Conservation (phyloP, 2,113 vertebrate genomes). For the Triplophysa rosa region DNA sequence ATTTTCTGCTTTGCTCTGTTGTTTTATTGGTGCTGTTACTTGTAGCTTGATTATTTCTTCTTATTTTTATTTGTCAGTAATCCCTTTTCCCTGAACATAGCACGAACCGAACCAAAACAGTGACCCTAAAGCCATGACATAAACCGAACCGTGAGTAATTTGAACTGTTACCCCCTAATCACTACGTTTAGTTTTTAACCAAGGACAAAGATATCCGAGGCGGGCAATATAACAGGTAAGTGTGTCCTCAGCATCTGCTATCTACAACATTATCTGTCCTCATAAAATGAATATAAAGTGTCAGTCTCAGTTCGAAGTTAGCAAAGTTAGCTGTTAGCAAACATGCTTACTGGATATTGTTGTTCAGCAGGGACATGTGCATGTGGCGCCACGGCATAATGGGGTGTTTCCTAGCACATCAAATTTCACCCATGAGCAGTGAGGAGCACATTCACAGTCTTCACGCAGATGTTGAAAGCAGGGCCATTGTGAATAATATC, state of each 20-base stretch:
- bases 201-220: background rate
- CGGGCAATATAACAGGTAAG: background rate
- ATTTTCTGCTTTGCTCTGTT: no score
- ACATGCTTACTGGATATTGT: background rate
- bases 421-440: constrained; percentile 34
- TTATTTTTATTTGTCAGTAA: no score
- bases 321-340: constrained; percentile 20
- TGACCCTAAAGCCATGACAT: no score
- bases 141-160: no score
- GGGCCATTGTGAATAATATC: constrained; percentile 36
- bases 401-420: constrained; percentile 29
- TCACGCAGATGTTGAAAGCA: constrained; percentile 33
- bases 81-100: no score
- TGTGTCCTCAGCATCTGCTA: background rate
- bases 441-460: constrained; percentile 27
- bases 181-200: no score
- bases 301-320: constrained; percentile 13
- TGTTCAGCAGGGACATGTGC: constrained; percentile 9
- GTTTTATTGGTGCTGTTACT: no score
- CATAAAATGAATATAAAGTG: constrained; percentile 2
- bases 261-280: background rate
- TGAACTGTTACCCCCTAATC: no score
- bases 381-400: background rate
- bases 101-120: no score
- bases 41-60: no score